phyloP scores from a whole-genome alignment of 64 coral and sea anemone genomes.

The Pocillopora verrucosa region DNA sequence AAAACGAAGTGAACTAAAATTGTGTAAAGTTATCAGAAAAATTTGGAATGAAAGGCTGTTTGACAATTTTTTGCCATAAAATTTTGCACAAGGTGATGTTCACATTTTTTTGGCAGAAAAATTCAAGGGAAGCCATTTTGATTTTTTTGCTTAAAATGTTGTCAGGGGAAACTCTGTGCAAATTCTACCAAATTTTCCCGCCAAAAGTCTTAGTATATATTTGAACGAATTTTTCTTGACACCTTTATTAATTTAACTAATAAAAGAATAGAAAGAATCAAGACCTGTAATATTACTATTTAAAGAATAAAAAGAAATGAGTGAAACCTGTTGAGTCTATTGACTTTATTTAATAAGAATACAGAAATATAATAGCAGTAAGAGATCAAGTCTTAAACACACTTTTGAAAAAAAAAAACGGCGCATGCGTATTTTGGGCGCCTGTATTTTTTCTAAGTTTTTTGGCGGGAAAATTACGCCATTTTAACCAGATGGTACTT shows the following conservation, averaged over 20 bases:
- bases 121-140: not conserved
- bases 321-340: not conserved
- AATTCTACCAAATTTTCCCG: not conserved
- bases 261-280: too few relatives aligned
- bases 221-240: not conserved
- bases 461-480: too few relatives aligned
- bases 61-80: too few relatives aligned
- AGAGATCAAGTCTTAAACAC: too few relatives aligned
- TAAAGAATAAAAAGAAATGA: too few relatives aligned
- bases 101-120: not conserved
- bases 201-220: too few relatives aligned
- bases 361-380: not conserved
- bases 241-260: not conserved
- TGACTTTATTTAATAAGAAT: too few relatives aligned
- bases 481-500: not conserved
- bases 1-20: not conserved
- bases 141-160: not conserved
- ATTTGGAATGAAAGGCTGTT: not conserved
- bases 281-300: too few relatives aligned
- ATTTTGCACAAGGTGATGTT: not conserved
- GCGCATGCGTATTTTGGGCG: too few relatives aligned
- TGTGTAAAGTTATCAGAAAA: not conserved
- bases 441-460: too few relatives aligned
- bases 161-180: not conserved
- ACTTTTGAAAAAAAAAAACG: too few relatives aligned